Base-by-base conservation (phyloP, 53 echinoderm and acorn worm species). In the Henricia sp. region DNA sequence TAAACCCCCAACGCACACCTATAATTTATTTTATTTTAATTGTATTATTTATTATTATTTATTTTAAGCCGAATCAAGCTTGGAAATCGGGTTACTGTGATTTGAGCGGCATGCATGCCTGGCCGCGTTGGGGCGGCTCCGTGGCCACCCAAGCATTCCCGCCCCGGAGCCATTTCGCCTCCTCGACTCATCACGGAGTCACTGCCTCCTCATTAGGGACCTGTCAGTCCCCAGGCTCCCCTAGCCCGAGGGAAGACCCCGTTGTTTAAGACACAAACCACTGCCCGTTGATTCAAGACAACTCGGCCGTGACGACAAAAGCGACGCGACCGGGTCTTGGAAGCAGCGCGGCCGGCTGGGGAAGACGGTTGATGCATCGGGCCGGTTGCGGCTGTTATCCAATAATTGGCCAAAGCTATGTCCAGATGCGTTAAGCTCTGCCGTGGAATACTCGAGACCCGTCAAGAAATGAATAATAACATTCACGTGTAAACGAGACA, bases 221-320 rank as follows among this genome's bases (percentile, higher is more conserved):
- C 28, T n/a, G n/a, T n/a, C n/a, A n/a, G n/a, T n/a, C 55, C 60
- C 35, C 46, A 14, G 59, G 76, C 2, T 20, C 28, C 10, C 42
- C 40, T 40, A 38, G 25, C 57, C 5, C 57, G 3, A 1, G 20
- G 12, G 23, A 2, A 0, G 28, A 36, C 39, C 67, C 23, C 67
- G 37, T 17, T 23, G 37, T 17, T 20, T 3, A 20, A 21, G 40
- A 25, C 41, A 40, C 59, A 40, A 57, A 58, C 59, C 76, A 76
- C 59, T 76, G 57, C 76, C 57, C 76, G 40, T 76, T 76, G 59
- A 58, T 76, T 58, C 42, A 76, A 28, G 59, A 42, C 76, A 76
- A 57, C 41, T 39, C 38, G 76, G 40, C 57, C 58, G 59, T 41
- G 59, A 59, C 74, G 36, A 59, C n/a, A 24, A 33, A 23, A 36